Percentiles rank a stretch among this genome's conserved stretches.
Conservation (phyloP, 53 echinoderm and acorn worm species). For the Holothuria leucospilota region DNA sequence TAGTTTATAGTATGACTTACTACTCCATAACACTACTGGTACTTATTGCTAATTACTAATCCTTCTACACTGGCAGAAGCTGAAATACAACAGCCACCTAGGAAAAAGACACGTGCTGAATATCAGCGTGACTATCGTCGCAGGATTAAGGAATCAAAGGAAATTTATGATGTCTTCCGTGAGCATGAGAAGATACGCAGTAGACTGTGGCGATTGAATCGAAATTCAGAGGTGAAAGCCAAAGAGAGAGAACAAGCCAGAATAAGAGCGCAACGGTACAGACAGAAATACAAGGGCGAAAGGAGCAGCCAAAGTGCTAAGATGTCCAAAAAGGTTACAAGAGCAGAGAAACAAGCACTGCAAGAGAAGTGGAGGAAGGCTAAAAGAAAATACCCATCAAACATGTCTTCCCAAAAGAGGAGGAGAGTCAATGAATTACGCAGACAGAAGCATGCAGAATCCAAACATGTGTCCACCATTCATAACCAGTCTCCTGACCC, state of each 20-base stretch:
- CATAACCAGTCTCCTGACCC: too few relatives aligned
- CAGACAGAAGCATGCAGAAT: constrained; percentile 37
- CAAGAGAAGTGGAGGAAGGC: constrained; percentile 32
- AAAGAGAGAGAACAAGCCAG: not conserved
- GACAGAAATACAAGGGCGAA: not conserved
- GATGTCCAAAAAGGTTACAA: not conserved
- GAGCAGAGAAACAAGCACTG: constrained; percentile 29
- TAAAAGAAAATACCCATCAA: constrained; percentile 28
- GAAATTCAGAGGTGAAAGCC: not conserved
- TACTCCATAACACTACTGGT: too few relatives aligned
- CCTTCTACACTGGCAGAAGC: too few relatives aligned
- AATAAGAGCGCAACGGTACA: not conserved
- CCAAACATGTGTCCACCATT: not conserved
- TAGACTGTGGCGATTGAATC: not conserved
- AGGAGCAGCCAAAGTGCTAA: not conserved
- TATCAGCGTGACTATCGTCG: too few relatives aligned
- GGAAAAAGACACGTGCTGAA: too few relatives aligned
- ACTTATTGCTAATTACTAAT: too few relatives aligned
- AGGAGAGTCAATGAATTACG: constrained; percentile 50
- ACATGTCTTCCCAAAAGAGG: constrained; percentile 49
- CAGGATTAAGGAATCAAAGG: constrained; percentile 1
- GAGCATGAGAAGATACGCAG: constrained; percentile 15
- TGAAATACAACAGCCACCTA: too few relatives aligned
- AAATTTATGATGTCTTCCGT: not conserved
- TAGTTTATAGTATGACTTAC: too few relatives aligned